A percentile compares a stretch with the other conserved stretches of the same genome.
Conservation (phyloP, 2,888 invertebrate genomes). For the Nemurella pictetii region DNA sequence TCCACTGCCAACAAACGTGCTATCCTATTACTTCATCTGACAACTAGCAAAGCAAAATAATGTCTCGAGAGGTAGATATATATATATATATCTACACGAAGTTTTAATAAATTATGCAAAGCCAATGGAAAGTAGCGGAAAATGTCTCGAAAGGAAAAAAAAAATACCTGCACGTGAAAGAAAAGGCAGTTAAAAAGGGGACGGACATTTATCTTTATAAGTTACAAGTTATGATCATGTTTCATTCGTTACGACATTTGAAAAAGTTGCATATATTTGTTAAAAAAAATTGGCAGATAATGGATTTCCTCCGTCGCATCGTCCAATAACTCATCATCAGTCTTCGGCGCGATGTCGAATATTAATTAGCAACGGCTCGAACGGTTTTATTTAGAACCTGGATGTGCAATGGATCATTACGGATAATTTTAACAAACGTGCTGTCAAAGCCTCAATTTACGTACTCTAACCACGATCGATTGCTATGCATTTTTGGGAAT, state of each 20-base stretch:
- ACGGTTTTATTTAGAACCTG: background rate
- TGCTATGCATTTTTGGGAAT: background rate
- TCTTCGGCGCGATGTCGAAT: background rate
- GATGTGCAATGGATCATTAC: constrained; percentile 14
- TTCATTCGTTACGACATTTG: background rate
- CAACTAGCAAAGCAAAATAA: background rate
- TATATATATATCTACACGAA: background rate
- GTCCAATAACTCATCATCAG: constrained; percentile 6
- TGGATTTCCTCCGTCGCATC: background rate
- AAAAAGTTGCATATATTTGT: background rate
- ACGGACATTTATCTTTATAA: background rate
- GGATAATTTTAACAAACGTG: constrained; percentile 1
- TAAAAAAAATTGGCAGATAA: background rate
- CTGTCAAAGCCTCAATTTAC: background rate
- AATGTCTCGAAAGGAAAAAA: background rate
- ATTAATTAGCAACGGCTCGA: background rate
- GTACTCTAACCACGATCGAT: background rate
- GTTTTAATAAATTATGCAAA: background rate
- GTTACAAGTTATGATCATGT: background rate
- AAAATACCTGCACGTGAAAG: background rate
- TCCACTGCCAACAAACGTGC: background rate
- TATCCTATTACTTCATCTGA: background rate
- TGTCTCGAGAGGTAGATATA: background rate
- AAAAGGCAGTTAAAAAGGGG: background rate
- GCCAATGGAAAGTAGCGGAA: background rate